phyloP scores from a whole-genome alignment of 2,113 vertebrate genomes.

The Poeciliopsis turrubarensis region DNA sequence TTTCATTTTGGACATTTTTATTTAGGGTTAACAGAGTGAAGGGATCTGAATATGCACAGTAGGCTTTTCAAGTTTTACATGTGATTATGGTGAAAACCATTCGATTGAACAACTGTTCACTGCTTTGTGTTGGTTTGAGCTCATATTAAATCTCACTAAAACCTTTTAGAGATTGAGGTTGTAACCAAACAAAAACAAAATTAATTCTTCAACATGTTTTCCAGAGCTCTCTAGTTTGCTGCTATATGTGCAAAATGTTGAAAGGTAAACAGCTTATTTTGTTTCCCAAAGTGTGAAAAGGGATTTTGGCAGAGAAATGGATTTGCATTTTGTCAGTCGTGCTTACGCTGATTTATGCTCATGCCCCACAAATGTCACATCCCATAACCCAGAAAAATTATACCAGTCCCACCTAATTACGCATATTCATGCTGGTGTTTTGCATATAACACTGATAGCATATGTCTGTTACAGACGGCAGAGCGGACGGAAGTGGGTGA shows the following conservation, averaged over 20 bases:
- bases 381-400: slow-evolving; percentile 91
- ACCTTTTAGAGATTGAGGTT: neutral
- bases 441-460: slow-evolving; percentile 85
- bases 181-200: neutral
- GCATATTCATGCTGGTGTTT: slow-evolving; percentile 90
- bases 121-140: neutral
- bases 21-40: no score
- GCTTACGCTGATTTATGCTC: slow-evolving; percentile 86
- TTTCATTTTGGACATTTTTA: no score
- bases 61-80: neutral
- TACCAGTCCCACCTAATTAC: slow-evolving; percentile 89
- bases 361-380: slow-evolving; percentile 91
- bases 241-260: slow-evolving; percentile 24
- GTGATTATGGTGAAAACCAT: neutral
- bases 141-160: neutral
- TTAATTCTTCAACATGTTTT: neutral
- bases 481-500: slow-evolving; percentile 76
- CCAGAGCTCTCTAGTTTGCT: slow-evolving; percentile 14
- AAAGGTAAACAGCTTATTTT: slow-evolving; percentile 50
- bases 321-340: slow-evolving; percentile 89
- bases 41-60: neutral
- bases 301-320: slow-evolving; percentile 75
- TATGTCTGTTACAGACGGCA: slow-evolving; percentile 61
- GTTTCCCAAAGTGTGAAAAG: slow-evolving; percentile 61
- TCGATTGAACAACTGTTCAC: neutral